These are phyloP conservation scores for Drosophila biarmipes DNA, from an alignment of 1,140 invertebrate genomes.

Conservation along the genomic window DNA sequence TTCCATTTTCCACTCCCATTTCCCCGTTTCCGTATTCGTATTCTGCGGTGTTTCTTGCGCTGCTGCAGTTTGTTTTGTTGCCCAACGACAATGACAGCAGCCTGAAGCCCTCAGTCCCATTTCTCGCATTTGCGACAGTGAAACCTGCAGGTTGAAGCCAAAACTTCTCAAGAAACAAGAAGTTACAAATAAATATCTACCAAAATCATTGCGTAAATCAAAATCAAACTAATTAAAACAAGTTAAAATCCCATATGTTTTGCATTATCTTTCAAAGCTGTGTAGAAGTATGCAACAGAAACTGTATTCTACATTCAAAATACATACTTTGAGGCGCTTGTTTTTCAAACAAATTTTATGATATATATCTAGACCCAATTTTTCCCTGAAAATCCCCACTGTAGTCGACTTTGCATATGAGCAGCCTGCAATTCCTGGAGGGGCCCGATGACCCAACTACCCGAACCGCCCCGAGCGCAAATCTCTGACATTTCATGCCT, in stretches of 20 bases:
- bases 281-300: no score
- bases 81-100: constrained; percentile 42
- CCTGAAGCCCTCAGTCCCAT: constrained; percentile 10
- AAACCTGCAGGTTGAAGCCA: not conserved
- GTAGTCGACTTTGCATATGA: constrained; percentile 69
- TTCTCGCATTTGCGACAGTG: constrained; percentile 32
- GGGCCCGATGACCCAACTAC: constrained; percentile 30
- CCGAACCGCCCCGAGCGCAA: constrained; percentile 37
- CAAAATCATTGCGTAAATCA: no score
- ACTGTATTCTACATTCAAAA: no score
- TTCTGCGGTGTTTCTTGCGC: constrained; percentile 57
- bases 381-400: constrained; percentile 3
- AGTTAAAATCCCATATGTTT: no score
- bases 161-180: no score
- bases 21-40: constrained; percentile 45
- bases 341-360: no score
- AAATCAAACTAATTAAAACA: no score
- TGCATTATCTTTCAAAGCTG: no score
- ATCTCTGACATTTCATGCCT: constrained; percentile 67
- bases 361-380: not conserved
- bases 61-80: constrained; percentile 57
- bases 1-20: not conserved
- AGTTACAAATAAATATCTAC: no score
- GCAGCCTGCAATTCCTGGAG: constrained; percentile 36
- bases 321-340: no score